Evolutionary conservation across 2,797 vertebrate genomes (phyloP).

Genomic region (Brachyrhaphis roseni): DNA sequence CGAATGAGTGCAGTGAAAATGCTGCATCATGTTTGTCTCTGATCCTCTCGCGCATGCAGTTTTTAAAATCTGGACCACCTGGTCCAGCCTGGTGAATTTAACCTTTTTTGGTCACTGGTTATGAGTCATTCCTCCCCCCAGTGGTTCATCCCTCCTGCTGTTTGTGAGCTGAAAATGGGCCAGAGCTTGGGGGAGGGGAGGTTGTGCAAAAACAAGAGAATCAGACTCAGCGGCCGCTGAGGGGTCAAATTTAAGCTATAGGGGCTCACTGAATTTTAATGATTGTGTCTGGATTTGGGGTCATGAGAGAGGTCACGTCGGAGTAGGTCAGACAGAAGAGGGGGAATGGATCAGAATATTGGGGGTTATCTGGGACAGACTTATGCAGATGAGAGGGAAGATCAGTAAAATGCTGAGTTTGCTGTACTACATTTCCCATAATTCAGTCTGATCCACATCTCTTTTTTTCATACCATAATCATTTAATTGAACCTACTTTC

Average conservation of each 20-base stretch:
- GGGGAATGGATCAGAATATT: background rate
- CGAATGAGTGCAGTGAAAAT: background rate
- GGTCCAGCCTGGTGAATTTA: constrained; percentile 17
- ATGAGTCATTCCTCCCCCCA: constrained; percentile 14
- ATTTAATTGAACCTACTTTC: background rate
- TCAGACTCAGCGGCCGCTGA: constrained; percentile 25
- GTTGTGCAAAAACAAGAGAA: constrained; percentile 25
- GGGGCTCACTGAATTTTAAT: constrained; percentile 50
- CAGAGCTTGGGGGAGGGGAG: constrained; percentile 37
- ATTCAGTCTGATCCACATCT: background rate
- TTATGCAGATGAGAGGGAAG: background rate
- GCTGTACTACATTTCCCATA: constrained; percentile 1
- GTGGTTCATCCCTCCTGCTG: constrained; percentile 5
- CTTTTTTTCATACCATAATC: background rate
- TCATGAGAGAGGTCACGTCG: background rate
- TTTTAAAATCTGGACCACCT: background rate
- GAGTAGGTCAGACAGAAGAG: background rate
- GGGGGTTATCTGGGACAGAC: background rate
- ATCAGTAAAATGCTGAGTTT: background rate
- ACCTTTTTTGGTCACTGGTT: constrained; percentile 21
- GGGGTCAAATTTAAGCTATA: constrained; percentile 2
- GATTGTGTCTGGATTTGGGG: constrained; percentile 20
- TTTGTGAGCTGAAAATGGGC: constrained; percentile 52
- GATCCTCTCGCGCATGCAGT: background rate
- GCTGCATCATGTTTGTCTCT: constrained; percentile 15